Evolutionary conservation across 2,113 vertebrate species (phyloP).

Genomic region (Fregetta grallaria): DNA sequence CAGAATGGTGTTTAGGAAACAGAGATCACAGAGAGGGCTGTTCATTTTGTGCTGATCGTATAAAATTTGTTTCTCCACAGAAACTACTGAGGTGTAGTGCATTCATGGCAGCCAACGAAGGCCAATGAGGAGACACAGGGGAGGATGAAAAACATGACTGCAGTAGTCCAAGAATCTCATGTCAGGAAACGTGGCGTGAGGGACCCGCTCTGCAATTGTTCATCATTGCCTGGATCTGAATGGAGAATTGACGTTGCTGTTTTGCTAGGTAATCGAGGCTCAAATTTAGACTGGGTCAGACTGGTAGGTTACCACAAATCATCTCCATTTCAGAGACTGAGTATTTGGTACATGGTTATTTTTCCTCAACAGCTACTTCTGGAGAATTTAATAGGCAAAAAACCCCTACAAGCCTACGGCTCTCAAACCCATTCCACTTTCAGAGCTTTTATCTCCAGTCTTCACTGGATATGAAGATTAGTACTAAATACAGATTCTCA

Average conservation of each 20-base stretch:
- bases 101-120: conserved; percentile 43
- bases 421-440: neutral
- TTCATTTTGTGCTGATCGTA: conserved; percentile 53
- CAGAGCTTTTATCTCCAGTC: neutral
- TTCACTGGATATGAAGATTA: neutral
- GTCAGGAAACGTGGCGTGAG: neutral
- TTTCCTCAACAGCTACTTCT: neutral
- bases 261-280: neutral
- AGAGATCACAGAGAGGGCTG: neutral
- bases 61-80: conserved; percentile 67
- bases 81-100: conserved; percentile 11
- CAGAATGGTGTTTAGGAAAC: rapidly evolving
- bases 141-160: conserved; percentile 51
- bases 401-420: neutral
- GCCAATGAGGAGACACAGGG: conserved; percentile 63
- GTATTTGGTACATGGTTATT: neutral
- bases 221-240: neutral
- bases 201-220: neutral
- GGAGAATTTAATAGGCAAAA: neutral
- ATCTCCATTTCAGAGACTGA: neutral
- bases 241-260: rapidly evolving
- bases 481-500: neutral
- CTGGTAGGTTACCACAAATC: neutral
- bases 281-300: neutral
- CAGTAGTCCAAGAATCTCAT: conserved; percentile 80